Evolutionary conservation across 1,140 invertebrate genomes (phyloP), one percentile per base, ranked within the genome.

Genomic region (Phthorimaea operculella): DNA sequence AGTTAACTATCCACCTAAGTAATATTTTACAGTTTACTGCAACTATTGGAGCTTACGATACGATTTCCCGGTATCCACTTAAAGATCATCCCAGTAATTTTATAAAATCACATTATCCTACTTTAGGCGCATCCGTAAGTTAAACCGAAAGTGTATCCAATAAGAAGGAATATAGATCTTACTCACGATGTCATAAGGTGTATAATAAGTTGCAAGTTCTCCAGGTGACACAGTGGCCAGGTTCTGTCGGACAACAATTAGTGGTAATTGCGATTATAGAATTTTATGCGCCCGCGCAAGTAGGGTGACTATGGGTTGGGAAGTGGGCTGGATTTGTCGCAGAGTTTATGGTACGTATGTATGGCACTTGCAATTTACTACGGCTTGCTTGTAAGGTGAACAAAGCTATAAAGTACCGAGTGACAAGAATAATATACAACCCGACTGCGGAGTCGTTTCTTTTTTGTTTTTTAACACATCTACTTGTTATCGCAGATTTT

Each of bases 141-240:
- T 9, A 9, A 39, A 39, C 10, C 36, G n/a, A n/a, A 39, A 39
- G 36, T 39, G n/a, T 9, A 39, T 12, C 10, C 10, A 39, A 39
- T 39, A 39, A 39, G 10, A 39, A 39, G n/a, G n/a, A 9, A 39
- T 39, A 39, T 39, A 39, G 36, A 12, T 2, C n/a, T 39, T 39
- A 39, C 1, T 28, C 1, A 39, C n/a, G 10, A 39, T 2, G 36
- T 12, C 1, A n/a, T 39, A 39, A 39, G 36, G 36, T 39, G 36
- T 39, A 39, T 39, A 5, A 39, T 39, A 4, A 39, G n/a, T 28
- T 28, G n/a, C 10, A 39, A 39, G 36, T 12, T 4, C 6, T 6
- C 36, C 44, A 51, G 54, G 39, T 62, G 63, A 60, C 67, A 70
- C 60, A 66, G 63, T 73, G 65, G 60, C 66, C 66, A 67, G 63